A percentile compares a stretch with the other conserved stretches of the same genome.
Conservation (phyloP, 2,797 vertebrate species). For the Cynodonichthys magdalenae region DNA sequence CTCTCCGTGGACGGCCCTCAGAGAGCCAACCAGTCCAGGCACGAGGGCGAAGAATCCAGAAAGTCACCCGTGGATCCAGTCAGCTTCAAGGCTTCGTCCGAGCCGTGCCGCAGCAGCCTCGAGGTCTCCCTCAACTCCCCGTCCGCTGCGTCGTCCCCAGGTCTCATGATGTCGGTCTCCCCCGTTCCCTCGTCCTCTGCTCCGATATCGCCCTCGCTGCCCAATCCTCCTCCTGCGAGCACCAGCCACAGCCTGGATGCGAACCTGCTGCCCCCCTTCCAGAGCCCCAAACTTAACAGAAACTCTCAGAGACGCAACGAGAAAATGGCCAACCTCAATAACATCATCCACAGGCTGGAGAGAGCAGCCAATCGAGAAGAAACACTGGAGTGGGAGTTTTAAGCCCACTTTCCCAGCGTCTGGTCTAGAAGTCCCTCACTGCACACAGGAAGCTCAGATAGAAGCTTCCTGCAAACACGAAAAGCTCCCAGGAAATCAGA, state of each 20-base stretch:
- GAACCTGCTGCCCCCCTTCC: constrained; percentile 71
- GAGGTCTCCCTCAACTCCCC: constrained; percentile 92
- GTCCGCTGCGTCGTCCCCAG: constrained; percentile 91
- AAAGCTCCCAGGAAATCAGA: constrained; percentile 54
- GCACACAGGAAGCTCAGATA: constrained; percentile 54
- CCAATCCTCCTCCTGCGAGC: constrained; percentile 69
- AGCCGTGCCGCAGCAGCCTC: constrained; percentile 90
- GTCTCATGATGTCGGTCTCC: constrained; percentile 90
- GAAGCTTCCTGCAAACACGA: constrained; percentile 59
- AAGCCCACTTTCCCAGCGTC: constrained; percentile 33
- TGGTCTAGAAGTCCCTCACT: constrained; percentile 35
- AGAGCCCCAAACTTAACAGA: constrained; percentile 87
- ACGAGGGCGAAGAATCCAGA: constrained; percentile 77
- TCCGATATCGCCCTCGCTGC: constrained; percentile 90
- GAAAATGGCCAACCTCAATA: constrained; percentile 99
- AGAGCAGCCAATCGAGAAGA: constrained; percentile 96
- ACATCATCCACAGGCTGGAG: constrained; percentile 98
- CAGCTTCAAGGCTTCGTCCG: constrained; percentile 89
- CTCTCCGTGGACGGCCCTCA: constrained; percentile 70
- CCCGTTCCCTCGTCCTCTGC: constrained; percentile 91
- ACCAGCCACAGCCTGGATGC: constrained; percentile 83
- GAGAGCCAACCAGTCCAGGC: constrained; percentile 68
- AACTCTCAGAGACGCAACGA: constrained; percentile 94
- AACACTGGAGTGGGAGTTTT: constrained; percentile 98
- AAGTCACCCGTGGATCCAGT: constrained; percentile 83